Evolutionary conservation across 2,797 vertebrate species (phyloP).

Genomic region (Intellagama lesueurii): DNA sequence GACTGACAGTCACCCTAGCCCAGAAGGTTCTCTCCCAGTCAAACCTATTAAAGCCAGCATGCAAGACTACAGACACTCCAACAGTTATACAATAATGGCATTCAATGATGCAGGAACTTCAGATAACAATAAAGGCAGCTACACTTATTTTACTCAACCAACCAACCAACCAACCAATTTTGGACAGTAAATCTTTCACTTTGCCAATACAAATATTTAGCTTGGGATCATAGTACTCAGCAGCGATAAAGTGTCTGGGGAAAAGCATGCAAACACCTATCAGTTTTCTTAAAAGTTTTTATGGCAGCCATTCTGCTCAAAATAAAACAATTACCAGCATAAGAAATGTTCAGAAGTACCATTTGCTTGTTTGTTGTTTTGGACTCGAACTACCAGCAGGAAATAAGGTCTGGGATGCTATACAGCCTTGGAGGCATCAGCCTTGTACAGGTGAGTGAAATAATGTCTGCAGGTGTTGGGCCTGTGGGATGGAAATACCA

Average conservation of each 20-base stretch:
- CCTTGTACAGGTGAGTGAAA: no score
- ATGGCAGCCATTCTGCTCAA: not conserved
- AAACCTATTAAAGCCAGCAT: no score
- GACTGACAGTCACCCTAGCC: no score
- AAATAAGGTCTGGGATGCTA: no score
- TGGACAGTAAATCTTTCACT: not conserved
- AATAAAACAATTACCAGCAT: not conserved
- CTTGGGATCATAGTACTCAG: not conserved
- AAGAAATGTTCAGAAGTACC: not conserved
- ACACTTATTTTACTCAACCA: not conserved
- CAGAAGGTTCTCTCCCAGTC: no score
- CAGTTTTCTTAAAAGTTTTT: not conserved
- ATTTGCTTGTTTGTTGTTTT: not conserved
- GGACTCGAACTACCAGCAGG: not conserved
- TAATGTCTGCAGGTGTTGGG: no score
- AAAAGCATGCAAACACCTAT: not conserved
- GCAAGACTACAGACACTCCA: no score
- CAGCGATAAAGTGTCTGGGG: not conserved
- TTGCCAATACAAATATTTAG: not conserved
- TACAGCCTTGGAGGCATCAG: no score
- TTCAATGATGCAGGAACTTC: not conserved
- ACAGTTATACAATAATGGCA: not conserved
- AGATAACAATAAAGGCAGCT: not conserved
- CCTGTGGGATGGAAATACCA: no score
- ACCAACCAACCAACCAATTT: not conserved